Conservation (phyloP, 1,140 invertebrate species). For the Dendrolimus kikuchii region DNA sequence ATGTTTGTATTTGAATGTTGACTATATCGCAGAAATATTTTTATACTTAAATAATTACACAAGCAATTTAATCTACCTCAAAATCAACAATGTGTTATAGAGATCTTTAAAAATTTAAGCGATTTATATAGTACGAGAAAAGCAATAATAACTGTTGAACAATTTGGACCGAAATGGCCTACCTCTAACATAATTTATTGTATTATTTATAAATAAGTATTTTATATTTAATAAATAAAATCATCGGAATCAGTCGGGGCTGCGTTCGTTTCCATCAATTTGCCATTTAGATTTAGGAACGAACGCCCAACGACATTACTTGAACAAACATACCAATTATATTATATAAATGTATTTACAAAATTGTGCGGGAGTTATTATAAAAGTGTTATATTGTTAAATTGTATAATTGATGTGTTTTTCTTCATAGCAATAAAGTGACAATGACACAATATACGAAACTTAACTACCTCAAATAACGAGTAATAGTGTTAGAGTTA, state of each 20-base stretch:
- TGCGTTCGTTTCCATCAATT: slow-evolving; percentile 13
- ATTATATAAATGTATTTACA: slow-evolving; percentile 16
- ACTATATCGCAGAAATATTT: slow-evolving; percentile 70
- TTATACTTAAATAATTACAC: slow-evolving; percentile 62
- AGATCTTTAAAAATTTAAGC: slow-evolving; percentile 5
- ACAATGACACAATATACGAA: slow-evolving; percentile 47
- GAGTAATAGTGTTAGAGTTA: slow-evolving; percentile 57
- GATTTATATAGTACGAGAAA: slow-evolving; percentile 8
- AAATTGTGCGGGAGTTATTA: slow-evolving; percentile 23
- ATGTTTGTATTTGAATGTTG: slow-evolving; percentile 67
- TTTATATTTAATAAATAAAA: too few relatives aligned
- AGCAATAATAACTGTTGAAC: slow-evolving; percentile 8
- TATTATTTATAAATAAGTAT: too few relatives aligned
- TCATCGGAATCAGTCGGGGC: slow-evolving; percentile 3
- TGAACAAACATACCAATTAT: slow-evolving; percentile 11
- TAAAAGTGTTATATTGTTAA: slow-evolving; percentile 44
- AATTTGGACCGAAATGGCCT: slow-evolving; percentile 31
- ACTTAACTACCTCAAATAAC: slow-evolving; percentile 67
- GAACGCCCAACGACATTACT: slow-evolving; percentile 6
- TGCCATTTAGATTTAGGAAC: slow-evolving; percentile 10
- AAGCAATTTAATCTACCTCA: slow-evolving; percentile 62
- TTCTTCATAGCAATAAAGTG: slow-evolving; percentile 57
- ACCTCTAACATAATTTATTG: slow-evolving; percentile 15
- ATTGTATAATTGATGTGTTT: slow-evolving; percentile 52
- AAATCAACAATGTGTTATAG: slow-evolving; percentile 29